Percentiles rank a stretch among this genome's conserved stretches.
These are phyloP conservation scores for Fregata magnificens DNA, from an alignment of 2,113 vertebrate genomes.

Conservation along the genomic window DNA sequence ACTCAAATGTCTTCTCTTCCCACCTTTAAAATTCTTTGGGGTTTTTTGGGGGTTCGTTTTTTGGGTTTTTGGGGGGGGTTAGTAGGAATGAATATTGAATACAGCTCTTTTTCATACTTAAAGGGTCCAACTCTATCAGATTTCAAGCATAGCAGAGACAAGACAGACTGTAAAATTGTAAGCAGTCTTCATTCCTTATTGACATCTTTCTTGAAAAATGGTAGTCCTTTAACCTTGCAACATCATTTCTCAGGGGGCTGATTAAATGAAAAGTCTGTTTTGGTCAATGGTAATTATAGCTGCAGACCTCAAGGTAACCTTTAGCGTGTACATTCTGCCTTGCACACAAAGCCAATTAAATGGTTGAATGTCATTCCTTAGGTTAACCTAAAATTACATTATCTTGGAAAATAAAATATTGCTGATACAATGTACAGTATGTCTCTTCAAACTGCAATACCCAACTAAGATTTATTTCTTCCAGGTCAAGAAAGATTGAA, in stretches of 20 bases:
- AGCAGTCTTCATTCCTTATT: background rate
- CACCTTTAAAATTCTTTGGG: background rate
- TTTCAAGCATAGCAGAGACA: background rate
- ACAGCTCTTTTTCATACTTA: background rate
- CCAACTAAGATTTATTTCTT: background rate
- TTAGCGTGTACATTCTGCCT: background rate
- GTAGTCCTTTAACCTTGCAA: constrained; percentile 1
- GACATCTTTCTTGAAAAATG: constrained; percentile 18
- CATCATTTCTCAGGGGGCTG: background rate
- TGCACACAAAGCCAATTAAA: constrained; percentile 26
- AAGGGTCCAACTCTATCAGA: background rate
- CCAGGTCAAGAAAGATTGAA: background rate
- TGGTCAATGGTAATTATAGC: background rate
- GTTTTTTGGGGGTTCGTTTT: background rate
- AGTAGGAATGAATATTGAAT: background rate
- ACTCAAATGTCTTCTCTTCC: background rate
- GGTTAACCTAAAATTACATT: constrained; percentile 22
- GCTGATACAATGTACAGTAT: background rate
- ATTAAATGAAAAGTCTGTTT: constrained; percentile 26
- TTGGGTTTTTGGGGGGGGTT: background rate
- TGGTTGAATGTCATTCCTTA: background rate
- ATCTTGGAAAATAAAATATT: background rate
- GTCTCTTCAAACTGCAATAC: background rate
- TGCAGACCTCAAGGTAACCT: constrained; percentile 25
- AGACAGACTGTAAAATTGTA: background rate